Evolutionary conservation across 2,113 vertebrate genomes (phyloP).

Genomic region (Galemys pyrenaicus): DNA sequence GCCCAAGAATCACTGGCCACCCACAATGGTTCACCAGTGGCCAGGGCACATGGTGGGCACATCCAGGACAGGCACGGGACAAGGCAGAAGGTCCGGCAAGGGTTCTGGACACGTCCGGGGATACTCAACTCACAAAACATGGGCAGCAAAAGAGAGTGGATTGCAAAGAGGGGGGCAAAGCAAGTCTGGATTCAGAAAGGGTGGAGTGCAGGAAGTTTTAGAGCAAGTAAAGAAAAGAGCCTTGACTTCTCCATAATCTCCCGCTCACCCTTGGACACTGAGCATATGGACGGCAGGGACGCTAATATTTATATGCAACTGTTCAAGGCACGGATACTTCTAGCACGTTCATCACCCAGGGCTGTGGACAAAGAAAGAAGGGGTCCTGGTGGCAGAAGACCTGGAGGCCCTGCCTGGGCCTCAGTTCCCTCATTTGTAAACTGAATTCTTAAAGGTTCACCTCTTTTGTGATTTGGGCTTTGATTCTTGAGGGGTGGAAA

Average conservation of each 20-base stretch:
- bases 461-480: not conserved
- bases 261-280: not conserved
- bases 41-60: rapidly evolving
- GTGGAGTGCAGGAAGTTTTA: not conserved
- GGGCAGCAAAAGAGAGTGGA: not conserved
- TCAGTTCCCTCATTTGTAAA: constrained; percentile 39
- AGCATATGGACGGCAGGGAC: not conserved
- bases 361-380: not conserved
- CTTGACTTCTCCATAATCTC: not conserved
- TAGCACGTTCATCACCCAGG: not conserved
- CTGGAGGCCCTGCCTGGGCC: not conserved
- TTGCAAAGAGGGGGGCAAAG: not conserved
- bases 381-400: not conserved
- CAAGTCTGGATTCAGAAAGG: not conserved
- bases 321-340: not conserved
- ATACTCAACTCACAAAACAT: not conserved
- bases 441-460: not conserved
- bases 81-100: not conserved
- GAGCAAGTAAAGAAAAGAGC: not conserved
- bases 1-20: not conserved
- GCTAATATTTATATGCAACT: not conserved
- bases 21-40: not conserved
- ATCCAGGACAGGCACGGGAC: not conserved
- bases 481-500: not conserved
- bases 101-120: not conserved